A percentile compares a stretch with the other conserved stretches of the same genome.
phyloP scores from a whole-genome alignment of 2,888 invertebrate genomes.

The Lycophotia porphyrea region DNA sequence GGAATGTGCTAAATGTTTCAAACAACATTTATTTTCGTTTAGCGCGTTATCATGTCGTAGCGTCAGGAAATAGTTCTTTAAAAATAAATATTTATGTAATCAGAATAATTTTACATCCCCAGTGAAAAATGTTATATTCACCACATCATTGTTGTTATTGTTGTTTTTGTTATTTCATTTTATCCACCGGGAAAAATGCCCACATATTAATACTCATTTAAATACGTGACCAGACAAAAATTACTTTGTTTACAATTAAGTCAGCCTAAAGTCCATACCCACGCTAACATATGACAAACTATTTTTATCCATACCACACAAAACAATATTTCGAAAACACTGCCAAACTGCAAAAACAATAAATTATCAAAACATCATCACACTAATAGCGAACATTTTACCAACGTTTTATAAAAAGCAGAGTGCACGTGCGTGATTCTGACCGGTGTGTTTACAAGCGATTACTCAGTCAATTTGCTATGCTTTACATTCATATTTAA shows the following conservation, averaged over 20 bases:
- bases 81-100: constrained; percentile 26
- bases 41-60: constrained; percentile 12
- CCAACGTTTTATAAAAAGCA: constrained; percentile 11
- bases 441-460: constrained; percentile 22
- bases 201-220: neutral
- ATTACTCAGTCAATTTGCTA: constrained; percentile 71
- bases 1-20: constrained; percentile 38
- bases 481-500: constrained; percentile 67
- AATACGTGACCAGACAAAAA: neutral
- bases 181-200: neutral
- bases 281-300: neutral
- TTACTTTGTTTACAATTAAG: neutral
- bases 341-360: constrained; percentile 20
- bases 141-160: too few relatives aligned
- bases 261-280: neutral
- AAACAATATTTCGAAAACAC: constrained; percentile 1
- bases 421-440: neutral
- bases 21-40: constrained; percentile 30
- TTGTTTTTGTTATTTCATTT: too few relatives aligned
- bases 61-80: constrained; percentile 12
- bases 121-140: too few relatives aligned
- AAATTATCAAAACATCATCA: constrained; percentile 39
- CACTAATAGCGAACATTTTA: constrained; percentile 14
- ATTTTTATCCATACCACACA: neutral
- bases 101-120: neutral